Percentiles rank a stretch among this genome's conserved stretches.
phyloP scores from a whole-genome alignment of 2,113 vertebrate genomes.

The Chaetorhynchus papuensis region DNA sequence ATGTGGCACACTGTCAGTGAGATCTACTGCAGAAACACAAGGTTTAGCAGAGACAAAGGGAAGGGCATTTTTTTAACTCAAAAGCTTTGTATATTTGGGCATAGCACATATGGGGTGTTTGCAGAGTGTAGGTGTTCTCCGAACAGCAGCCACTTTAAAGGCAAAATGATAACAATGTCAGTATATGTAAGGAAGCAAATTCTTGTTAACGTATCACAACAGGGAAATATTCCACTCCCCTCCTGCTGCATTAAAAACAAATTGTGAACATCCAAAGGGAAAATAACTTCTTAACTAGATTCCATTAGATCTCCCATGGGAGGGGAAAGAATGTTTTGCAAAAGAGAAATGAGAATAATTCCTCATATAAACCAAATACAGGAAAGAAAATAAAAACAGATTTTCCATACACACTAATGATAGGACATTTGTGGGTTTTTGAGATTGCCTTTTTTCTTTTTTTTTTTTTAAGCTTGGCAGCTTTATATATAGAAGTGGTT shows the following conservation, averaged over 20 bases:
- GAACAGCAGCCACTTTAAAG: background rate
- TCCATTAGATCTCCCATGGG: background rate
- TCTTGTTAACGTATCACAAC: background rate
- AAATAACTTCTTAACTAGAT: background rate
- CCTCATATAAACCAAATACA: background rate
- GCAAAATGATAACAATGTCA: background rate
- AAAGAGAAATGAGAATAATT: background rate
- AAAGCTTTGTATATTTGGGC: background rate
- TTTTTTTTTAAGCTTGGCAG: background rate
- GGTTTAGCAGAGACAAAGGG: background rate
- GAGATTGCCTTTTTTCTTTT: too few species aligned
- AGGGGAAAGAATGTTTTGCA: background rate
- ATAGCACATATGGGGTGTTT: background rate
- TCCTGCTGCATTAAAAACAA: background rate
- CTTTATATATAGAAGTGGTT: background rate
- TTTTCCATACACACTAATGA: background rate
- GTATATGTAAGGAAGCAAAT: background rate
- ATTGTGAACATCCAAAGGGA: background rate
- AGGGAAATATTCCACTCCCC: background rate
- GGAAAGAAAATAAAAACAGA: background rate
- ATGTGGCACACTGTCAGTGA: background rate
- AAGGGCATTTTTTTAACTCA: background rate
- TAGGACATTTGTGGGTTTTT: background rate
- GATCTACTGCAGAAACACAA: background rate
- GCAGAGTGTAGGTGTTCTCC: background rate